Evolutionary conservation across 2,888 invertebrate species (phyloP), one percentile per base, ranked within the genome.

Genomic region (Noctua fimbriata): DNA sequence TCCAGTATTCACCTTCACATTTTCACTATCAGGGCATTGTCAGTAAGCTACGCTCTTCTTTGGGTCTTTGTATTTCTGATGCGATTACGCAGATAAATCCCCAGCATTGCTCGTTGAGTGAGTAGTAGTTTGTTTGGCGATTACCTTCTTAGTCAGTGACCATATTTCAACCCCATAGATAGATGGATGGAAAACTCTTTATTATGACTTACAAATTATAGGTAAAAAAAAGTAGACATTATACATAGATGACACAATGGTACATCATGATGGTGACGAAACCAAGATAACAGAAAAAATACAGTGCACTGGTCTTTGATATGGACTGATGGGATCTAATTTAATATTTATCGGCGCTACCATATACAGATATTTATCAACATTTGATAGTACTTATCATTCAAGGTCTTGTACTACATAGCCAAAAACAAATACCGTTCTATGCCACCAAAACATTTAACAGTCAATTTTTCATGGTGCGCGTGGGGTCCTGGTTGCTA

Each of bases 331-430:
- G 18, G 44, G 16, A 81, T 81, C 18, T 72, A 81, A 28, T 66
- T 47, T 65, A 28, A 47, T 58, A 67, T 3, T 32, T 79, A 73
- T 79, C 65, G 47, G 65, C n/a, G 14, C 52, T 65, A 55, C 28
- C n/a, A 78, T 16, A 32, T 28, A 65, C 18, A 73, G 47, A 79
- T 58, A 41, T 58, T 58, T 49, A 79, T 82, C 82, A 55, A 58
- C 41, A 66, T 66, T 79, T 58, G 66, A 79, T 67, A 67, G 21
- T 49, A 41, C 55, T 82, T 79, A 79, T 79, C 82, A 74, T 49
- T 74, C 55, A 58, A 82, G 74, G 74, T 32, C 47, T 28, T 65
- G 21, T 28, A 18, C 16, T 70, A 63, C 1, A 79, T 18, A 18
- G 6, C 12, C 5, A 52, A 65, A 28, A 72, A 55, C 7, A 21